phyloP scores from a whole-genome alignment of 2,113 vertebrate genomes.

The Vireo altiloquus region DNA sequence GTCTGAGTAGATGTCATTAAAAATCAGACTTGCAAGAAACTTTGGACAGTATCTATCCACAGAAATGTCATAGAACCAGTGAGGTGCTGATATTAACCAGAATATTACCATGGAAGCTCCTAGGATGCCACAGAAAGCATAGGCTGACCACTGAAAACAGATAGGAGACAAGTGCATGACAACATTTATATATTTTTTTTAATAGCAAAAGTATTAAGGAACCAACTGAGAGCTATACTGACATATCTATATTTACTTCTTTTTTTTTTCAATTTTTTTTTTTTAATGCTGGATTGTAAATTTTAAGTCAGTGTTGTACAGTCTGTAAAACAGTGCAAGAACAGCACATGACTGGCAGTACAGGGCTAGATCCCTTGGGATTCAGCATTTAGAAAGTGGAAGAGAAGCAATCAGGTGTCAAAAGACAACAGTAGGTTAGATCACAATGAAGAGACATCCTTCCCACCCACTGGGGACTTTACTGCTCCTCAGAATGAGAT shows the following conservation, averaged over 20 bases:
- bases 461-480: neutral
- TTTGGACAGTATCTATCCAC: neutral
- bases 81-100: neutral
- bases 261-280: neutral
- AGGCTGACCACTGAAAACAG: neutral
- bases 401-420: slow-evolving; percentile 1
- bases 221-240: neutral
- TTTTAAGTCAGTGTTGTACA: neutral
- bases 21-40: neutral
- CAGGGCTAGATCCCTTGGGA: neutral
- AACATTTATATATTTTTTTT: neutral
- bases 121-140: neutral
- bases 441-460: neutral
- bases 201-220: neutral
- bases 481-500: slow-evolving; percentile 14
- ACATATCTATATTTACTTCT: neutral
- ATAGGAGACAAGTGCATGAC: neutral
- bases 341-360: neutral
- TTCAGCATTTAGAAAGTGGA: neutral
- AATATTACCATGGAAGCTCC: neutral
- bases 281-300: neutral
- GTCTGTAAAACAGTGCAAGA: neutral
- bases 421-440: slow-evolving; percentile 15
- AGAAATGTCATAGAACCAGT: neutral
- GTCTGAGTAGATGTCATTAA: neutral